phyloP scores from a whole-genome alignment of 2,113 vertebrate species.

The Falcunculus frontatus region DNA sequence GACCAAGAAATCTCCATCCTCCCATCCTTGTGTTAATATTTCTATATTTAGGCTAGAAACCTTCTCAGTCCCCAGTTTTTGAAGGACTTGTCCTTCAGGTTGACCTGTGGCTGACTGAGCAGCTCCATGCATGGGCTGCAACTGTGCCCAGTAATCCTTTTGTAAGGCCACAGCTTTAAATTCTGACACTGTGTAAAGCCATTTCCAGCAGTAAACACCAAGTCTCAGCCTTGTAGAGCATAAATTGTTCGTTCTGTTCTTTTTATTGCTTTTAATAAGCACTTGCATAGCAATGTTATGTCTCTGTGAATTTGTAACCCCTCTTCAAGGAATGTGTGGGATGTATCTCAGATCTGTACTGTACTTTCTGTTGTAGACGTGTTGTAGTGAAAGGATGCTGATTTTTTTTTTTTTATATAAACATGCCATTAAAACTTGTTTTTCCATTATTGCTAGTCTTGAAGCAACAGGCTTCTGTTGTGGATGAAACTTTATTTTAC shows the following conservation, averaged over 20 bases:
- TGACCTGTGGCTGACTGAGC: not conserved
- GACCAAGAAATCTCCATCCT: not conserved
- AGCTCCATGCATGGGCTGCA: accelerated
- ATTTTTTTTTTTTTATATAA: not conserved
- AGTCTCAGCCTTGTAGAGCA: not conserved
- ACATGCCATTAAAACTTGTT: not conserved
- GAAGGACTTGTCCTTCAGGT: not conserved
- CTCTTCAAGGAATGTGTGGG: not conserved
- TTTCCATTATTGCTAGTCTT: not conserved
- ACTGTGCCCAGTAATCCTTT: not conserved
- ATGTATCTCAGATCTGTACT: not conserved
- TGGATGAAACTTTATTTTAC: not conserved
- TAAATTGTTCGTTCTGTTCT: not conserved
- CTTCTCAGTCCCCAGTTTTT: not conserved
- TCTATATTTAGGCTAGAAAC: not conserved
- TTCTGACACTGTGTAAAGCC: not conserved
- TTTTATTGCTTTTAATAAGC: not conserved
- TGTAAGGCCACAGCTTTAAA: not conserved
- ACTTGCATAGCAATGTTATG: not conserved
- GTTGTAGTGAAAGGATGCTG: not conserved
- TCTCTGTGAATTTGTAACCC: not conserved
- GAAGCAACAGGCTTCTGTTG: not conserved
- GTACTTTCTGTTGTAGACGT: not conserved
- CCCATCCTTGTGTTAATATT: not conserved
- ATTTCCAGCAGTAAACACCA: not conserved